Evolutionary conservation across 2,797 vertebrate genomes (phyloP), one percentile per base, ranked within the genome.

Genomic region (Galaxias olidus): DNA sequence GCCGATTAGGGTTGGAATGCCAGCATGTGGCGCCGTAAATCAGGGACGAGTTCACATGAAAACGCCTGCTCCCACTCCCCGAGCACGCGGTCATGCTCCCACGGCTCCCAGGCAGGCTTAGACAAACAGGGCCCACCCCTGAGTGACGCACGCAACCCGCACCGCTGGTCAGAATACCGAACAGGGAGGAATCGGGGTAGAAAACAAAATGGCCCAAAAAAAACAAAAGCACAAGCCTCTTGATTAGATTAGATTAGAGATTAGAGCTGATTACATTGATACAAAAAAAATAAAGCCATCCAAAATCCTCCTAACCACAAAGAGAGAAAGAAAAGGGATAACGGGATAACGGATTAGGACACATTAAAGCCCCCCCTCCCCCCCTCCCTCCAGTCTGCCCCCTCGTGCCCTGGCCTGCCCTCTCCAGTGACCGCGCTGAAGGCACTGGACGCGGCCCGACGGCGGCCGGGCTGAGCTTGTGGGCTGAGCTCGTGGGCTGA

Each of bases 11-110:
- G 67, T 83, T 69, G 71, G 76, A 78, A 77, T 69, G 75, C 50
- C 60, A 61, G 72, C 79, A 83, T 85, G 85, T 79, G 74, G 82
- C 76, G 72, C 68, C 67, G 77, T 84, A 78, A 87, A 84, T 76
- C 68, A 40, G 53, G 53, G 68, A 83, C 82, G 79, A 56, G 73
- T 78, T 77, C 82, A 88, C 77, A 86, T 88, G 86, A 1, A 14
- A 12, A 17, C 78, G 73, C 72, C 60, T 9, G 75, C 55, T 71
- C 64, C 65, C 59, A 59, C 59, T 72, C 64, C 59, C 59, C 59
- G 41, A 57, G 71, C 69, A 83, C 60, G 57, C 58, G 61, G 52
- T 67, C 50, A 7, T 45, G 60, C 53, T 70, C 17, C 9, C 54
- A 20, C 17, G 54, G 46, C 55, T 15, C 41, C 9, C n/a, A n/a